Conservation (phyloP, 2,797 vertebrate genomes). For the Nyctibius grandis region DNA sequence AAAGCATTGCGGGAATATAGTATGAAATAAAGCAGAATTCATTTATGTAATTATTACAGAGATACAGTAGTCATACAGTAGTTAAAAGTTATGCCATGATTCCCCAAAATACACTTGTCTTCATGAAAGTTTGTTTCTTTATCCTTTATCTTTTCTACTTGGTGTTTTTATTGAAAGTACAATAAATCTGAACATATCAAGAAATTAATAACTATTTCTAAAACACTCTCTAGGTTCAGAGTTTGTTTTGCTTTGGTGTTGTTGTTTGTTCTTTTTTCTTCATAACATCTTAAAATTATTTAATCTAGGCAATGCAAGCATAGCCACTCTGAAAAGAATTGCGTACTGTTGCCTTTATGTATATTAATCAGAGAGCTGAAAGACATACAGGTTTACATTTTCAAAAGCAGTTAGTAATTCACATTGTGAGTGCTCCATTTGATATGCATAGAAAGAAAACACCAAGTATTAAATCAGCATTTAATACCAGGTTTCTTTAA, state of each 20-base stretch:
- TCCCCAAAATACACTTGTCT: not conserved
- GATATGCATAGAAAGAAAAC: not conserved
- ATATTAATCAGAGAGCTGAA: not conserved
- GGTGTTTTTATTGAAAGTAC: not conserved
- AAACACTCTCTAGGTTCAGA: not conserved
- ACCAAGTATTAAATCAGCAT: constrained; percentile 15
- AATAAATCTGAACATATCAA: not conserved
- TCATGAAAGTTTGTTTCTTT: not conserved
- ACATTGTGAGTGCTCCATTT: not conserved
- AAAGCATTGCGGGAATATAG: not conserved
- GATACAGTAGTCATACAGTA: not conserved
- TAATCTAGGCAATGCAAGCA: not conserved
- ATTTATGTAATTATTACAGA: constrained; percentile 7
- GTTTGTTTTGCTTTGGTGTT: not conserved
- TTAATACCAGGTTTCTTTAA: not conserved
- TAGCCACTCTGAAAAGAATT: not conserved
- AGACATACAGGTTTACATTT: not conserved
- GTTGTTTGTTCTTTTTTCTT: not conserved
- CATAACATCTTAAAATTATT: not conserved
- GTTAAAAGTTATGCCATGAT: not conserved
- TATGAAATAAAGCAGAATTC: not conserved
- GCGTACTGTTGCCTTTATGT: not conserved
- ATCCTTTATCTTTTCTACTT: not conserved
- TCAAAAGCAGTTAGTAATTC: constrained; percentile 8
- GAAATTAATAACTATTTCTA: not conserved